Percentiles rank a stretch among this genome's conserved stretches.
phyloP scores from a whole-genome alignment of 2,888 invertebrate species.

The Diarsia mendica region DNA sequence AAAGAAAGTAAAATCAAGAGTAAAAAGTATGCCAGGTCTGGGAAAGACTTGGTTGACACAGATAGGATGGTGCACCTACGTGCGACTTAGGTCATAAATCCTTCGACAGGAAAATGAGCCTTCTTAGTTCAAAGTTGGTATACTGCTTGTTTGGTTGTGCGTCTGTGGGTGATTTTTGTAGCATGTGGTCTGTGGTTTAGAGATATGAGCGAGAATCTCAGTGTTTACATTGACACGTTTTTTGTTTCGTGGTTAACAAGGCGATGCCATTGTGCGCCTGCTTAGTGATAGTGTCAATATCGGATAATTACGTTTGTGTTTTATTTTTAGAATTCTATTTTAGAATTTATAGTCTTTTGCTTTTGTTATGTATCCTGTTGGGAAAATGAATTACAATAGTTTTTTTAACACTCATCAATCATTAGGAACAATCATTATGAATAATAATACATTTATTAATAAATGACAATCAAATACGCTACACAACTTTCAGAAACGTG shows the following conservation, averaged over 20 bases:
- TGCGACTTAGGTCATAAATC: constrained; percentile 61
- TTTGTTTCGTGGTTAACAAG: constrained; percentile 85
- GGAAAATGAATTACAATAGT: neutral
- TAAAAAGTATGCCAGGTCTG: constrained; percentile 76
- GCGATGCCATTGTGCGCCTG: constrained; percentile 81
- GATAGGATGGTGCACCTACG: constrained; percentile 77
- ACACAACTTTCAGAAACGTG: constrained; percentile 36
- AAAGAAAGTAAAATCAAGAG: constrained; percentile 77
- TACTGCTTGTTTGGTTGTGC: constrained; percentile 64
- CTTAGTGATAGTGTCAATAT: constrained; percentile 87
- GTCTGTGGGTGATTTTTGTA: constrained; percentile 67
- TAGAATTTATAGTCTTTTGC: neutral
- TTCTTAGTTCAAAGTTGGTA: constrained; percentile 62
- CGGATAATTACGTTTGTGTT: constrained; percentile 82
- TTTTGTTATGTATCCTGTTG: constrained; percentile 5
- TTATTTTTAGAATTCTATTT: constrained; percentile 68
- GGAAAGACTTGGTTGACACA: constrained; percentile 77
- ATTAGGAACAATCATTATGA: too few species aligned
- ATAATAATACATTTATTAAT: too few species aligned
- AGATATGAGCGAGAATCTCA: constrained; percentile 74
- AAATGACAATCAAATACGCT: neutral
- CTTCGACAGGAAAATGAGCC: constrained; percentile 56
- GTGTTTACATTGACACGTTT: constrained; percentile 87
- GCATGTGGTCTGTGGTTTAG: constrained; percentile 75
- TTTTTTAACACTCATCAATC: neutral